A percentile compares a stretch with the other conserved stretches of the same genome.
phyloP scores from a whole-genome alignment of 2,888 invertebrate genomes.

The Drosophila demipolita region DNA sequence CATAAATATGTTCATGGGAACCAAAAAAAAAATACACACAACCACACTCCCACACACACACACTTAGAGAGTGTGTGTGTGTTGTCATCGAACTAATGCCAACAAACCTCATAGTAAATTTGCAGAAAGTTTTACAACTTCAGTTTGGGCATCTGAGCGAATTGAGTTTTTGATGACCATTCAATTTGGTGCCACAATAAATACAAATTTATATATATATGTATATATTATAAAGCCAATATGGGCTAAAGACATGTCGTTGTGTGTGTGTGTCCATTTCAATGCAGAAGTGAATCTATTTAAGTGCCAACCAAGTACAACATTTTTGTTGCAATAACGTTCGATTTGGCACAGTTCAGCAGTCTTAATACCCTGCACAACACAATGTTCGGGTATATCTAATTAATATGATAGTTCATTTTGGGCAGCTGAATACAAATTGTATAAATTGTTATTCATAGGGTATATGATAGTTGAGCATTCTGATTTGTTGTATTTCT shows the following conservation, averaged over 20 bases:
- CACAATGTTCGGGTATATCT: conserved; percentile 2
- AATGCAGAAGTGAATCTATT: conserved; percentile 65
- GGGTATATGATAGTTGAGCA: not conserved
- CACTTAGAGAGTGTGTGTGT: not conserved
- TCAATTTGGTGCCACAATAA: conserved; percentile 35
- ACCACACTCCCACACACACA: not conserved
- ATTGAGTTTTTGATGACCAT: conserved; percentile 46
- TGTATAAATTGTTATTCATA: not conserved
- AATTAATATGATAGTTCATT: not conserved
- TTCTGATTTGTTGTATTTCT: not conserved
- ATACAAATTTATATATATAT: conserved; percentile 3
- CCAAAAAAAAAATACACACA: conserved; percentile 2
- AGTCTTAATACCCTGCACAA: conserved; percentile 39
- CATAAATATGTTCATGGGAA: conserved; percentile 35
- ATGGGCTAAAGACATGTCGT: not conserved
- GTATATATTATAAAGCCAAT: conserved; percentile 35
- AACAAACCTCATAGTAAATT: conserved; percentile 46
- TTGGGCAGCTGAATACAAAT: not conserved
- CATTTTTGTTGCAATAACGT: conserved; percentile 65
- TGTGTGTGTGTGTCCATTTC: conserved; percentile 29
- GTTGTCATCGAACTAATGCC: conserved; percentile 19
- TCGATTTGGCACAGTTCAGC: conserved; percentile 74
- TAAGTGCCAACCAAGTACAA: conserved; percentile 57
- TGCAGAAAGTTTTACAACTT: conserved; percentile 27
- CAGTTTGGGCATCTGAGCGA: conserved; percentile 1